Evolutionary conservation across 2,797 vertebrate species (phyloP).

Genomic region (Poecile montanus): DNA sequence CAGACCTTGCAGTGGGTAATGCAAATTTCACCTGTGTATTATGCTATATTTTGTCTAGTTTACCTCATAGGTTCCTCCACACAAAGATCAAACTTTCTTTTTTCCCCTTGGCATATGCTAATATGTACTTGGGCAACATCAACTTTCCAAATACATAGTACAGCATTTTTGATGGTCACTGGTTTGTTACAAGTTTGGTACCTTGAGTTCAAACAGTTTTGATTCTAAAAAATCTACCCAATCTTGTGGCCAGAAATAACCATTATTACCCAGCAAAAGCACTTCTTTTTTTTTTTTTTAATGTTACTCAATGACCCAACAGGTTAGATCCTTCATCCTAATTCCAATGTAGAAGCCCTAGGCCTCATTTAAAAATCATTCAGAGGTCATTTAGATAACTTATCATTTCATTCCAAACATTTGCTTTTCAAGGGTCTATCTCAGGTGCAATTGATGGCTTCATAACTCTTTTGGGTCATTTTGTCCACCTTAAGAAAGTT

Average conservation of each 20-base stretch:
- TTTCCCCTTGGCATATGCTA: background rate
- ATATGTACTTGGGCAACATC: background rate
- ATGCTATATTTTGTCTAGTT: background rate
- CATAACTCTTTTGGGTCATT: background rate
- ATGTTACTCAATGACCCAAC: background rate
- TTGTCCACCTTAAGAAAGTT: background rate
- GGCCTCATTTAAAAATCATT: background rate
- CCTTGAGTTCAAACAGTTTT: background rate
- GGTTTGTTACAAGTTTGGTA: background rate
- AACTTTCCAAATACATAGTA: background rate
- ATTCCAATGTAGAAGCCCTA: background rate
- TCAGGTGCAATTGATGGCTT: background rate
- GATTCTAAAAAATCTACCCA: background rate
- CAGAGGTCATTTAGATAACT: background rate
- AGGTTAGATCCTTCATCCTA: background rate
- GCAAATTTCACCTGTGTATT: background rate
- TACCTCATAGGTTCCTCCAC: background rate
- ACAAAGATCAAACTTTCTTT: background rate
- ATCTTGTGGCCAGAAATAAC: background rate
- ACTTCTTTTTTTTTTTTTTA: background rate
- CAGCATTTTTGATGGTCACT: background rate
- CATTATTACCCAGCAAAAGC: background rate
- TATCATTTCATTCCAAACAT: background rate
- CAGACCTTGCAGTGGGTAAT: background rate
- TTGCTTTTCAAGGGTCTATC: background rate